Percentiles rank a stretch among this genome's conserved stretches.
These are phyloP conservation scores for Schizopygopsis malacanthus DNA, from an alignment of 2,797 vertebrate species.

Conservation along the genomic window DNA sequence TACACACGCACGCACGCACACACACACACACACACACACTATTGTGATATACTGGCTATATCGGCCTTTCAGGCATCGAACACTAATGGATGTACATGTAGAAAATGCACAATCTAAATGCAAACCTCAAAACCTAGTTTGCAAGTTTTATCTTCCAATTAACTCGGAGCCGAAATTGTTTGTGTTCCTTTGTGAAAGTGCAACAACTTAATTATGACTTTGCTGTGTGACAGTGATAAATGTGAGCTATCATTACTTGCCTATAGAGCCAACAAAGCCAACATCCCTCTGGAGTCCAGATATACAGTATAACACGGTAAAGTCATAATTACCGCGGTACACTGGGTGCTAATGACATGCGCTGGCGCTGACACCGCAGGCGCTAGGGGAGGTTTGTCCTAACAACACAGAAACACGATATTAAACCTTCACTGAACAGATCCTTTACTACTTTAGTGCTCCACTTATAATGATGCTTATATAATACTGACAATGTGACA, in stretches of 20 bases:
- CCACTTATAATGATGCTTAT: too few species aligned
- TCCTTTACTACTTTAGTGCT: not conserved
- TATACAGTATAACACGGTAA: constrained; percentile 17
- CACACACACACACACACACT: too few species aligned
- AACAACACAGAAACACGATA: not conserved
- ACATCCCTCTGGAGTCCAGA: not conserved
- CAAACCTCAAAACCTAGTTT: constrained; percentile 1
- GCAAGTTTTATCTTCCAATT: constrained; percentile 12
- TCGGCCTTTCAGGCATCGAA: not conserved
- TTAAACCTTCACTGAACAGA: not conserved
- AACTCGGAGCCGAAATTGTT: not conserved
- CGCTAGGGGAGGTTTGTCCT: constrained; percentile 5
- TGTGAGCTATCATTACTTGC: constrained; percentile 31
- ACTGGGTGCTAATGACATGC: not conserved
- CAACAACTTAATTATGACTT: constrained; percentile 31
- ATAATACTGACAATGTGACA: not conserved
- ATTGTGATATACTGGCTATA: not conserved
- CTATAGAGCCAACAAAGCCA: constrained; percentile 17
- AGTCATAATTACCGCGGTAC: constrained; percentile 8
- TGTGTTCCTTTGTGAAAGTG: not conserved
- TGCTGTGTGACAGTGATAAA: constrained; percentile 26
- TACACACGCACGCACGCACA: too few species aligned
- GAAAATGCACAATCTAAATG: not conserved
- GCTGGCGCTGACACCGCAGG: not conserved
- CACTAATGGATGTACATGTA: not conserved